Evolutionary conservation across 2,113 vertebrate genomes (phyloP).

Genomic region (Stictonetta naevosa): DNA sequence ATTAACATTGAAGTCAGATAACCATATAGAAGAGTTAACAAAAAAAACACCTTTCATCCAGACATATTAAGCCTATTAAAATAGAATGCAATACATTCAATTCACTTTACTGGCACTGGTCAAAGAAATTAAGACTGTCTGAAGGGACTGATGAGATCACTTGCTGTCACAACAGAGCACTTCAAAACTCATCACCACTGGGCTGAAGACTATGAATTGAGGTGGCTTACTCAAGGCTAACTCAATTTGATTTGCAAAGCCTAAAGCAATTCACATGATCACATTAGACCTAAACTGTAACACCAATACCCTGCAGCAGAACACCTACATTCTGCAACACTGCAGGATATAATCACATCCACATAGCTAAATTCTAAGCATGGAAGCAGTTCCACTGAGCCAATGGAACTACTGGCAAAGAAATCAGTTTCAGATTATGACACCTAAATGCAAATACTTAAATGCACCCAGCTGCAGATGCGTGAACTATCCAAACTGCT

Average conservation of each 20-base stretch:
- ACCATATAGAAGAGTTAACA: not conserved
- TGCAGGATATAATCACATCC: not conserved
- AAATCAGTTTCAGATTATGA: not conserved
- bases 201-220: not conserved
- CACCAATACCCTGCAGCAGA: not conserved
- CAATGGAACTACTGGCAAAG: not conserved
- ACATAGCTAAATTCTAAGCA: not conserved
- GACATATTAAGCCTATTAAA: not conserved
- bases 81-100: not conserved
- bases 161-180: not conserved
- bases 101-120: not conserved
- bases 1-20: not conserved
- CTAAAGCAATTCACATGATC: not conserved
- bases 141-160: not conserved
- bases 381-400: not conserved
- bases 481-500: not conserved
- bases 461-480: not conserved
- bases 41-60: not conserved
- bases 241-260: slow-evolving; percentile 12
- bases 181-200: not conserved
- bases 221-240: not conserved
- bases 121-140: not conserved
- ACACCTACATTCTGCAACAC: not conserved
- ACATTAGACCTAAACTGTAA: not conserved
- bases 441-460: not conserved